Evolutionary conservation across 2,888 invertebrate species (phyloP), one percentile per base, ranked within the genome.

Genomic region (Seira ritae): DNA sequence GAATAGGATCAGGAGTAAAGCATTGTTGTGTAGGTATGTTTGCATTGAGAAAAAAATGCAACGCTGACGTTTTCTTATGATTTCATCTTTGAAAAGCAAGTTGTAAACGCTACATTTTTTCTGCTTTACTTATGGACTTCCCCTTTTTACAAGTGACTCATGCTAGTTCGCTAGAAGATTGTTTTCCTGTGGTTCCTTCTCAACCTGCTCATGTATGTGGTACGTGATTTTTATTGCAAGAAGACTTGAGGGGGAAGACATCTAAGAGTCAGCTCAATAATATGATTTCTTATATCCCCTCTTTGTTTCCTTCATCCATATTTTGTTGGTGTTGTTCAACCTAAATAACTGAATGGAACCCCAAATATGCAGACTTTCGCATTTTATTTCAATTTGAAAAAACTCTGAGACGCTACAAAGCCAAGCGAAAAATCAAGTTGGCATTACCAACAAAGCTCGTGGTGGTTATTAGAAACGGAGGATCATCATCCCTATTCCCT

Each of bases 141-240:
- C 74, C 74, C 37, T 66, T 73, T 55, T 62, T 55, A 55, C 20
- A 8, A 60, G 20, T 74, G 74, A 74, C 66, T 74, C 74, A 74
- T 74, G 15, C 23, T 23, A 69, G 24, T 42, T 73, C 37, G 8
- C 17, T n/a, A 42, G 46, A 74, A 74, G 65, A 19, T 55, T 19
- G 2, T 55, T 55, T 19, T 73, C 62, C 62, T 74, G 74, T n/a
- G 74, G 74, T 74, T 66, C 74, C 65, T 66, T 66, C 66, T 66
- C 3, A 62, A 55, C 55, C 22, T 74, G 50, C 22, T 6, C 37
- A 42, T 74, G 74, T 66, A 10, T 69, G 74, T 66, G 74, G 74
- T 74, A 66, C 66, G 74, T 66, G 74, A 42, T 65, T 42, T 23
- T 12, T 37, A 65, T 74, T 65, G 31, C 31, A 31, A 31, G 65